A percentile compares a stretch with the other conserved stretches of the same genome.
These are phyloP conservation scores for Diarsia dahlii DNA, from an alignment of 2,888 invertebrate genomes.

Conservation along the genomic window DNA sequence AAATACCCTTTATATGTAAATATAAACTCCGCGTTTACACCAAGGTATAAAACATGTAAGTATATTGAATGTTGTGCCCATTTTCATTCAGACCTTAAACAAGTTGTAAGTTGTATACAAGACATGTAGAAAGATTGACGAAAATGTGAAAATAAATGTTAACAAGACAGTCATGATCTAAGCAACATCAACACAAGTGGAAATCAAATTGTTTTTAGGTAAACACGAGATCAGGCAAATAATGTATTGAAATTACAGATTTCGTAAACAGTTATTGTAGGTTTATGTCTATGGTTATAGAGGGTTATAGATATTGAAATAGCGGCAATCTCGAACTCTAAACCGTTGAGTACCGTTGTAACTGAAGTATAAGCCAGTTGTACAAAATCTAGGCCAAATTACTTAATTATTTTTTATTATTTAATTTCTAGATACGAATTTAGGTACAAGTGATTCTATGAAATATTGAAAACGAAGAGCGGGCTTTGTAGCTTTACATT, in stretches of 20 bases:
- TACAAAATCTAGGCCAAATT: too few species aligned
- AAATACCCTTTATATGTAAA: constrained; percentile 6
- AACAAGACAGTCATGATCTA: not conserved
- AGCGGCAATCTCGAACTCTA: constrained; percentile 28
- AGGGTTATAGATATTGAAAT: constrained; percentile 41
- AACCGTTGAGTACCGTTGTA: constrained; percentile 25
- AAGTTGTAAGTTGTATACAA: too few species aligned
- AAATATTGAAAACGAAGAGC: not conserved
- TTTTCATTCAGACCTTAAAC: not conserved
- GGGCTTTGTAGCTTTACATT: not conserved
- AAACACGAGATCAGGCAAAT: not conserved
- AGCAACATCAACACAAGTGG: not conserved
- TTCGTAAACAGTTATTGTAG: constrained; percentile 37
- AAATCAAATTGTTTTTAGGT: not conserved
- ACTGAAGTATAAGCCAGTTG: constrained; percentile 30
- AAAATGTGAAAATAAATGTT: not conserved
- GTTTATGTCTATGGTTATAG: constrained; percentile 37
- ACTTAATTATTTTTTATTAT: too few species aligned
- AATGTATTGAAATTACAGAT: constrained; percentile 15
- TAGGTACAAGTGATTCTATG: not conserved
- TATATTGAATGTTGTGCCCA: not conserved
- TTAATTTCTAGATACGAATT: not conserved
- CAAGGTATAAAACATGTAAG: too few species aligned
- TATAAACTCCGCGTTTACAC: not conserved
- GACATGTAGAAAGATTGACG: not conserved